Conservation (phyloP, 2,888 invertebrate genomes). For the Eupithecia subfuscata region DNA sequence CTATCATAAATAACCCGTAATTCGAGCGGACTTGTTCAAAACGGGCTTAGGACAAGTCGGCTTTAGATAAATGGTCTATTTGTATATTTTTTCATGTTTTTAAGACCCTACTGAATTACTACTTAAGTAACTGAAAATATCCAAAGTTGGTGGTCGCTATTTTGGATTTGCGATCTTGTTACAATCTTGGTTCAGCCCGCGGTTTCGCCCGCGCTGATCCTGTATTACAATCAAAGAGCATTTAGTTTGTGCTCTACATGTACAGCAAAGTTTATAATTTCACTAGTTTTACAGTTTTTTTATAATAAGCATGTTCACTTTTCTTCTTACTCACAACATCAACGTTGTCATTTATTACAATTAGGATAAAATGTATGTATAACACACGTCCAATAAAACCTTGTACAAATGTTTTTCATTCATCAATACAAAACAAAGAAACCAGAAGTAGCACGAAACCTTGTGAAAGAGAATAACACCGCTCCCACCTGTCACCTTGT, state of each 20-base stretch:
- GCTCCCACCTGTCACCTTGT: slow-evolving; percentile 11
- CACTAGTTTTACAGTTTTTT: neutral
- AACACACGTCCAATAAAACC: neutral
- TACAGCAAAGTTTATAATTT: neutral
- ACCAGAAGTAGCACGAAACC: neutral
- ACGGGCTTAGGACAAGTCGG: neutral
- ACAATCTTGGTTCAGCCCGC: too few species aligned
- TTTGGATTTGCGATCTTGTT: too few species aligned
- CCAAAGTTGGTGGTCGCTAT: too few species aligned
- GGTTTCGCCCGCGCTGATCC: neutral
- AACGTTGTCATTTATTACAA: too few species aligned
- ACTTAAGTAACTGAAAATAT: neutral
- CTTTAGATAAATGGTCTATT: neutral
- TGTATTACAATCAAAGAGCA: neutral
- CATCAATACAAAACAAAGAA: neutral
- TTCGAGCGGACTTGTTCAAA: neutral
- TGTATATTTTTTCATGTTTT: neutral
- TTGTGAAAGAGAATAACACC: neutral
- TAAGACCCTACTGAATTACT: neutral
- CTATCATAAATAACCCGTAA: slow-evolving; percentile 1
- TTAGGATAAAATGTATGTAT: neutral
- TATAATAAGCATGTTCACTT: too few species aligned
- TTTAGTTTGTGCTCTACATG: too few species aligned
- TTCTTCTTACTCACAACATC: too few species aligned
- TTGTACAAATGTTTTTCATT: neutral